phyloP scores from a whole-genome alignment of 2,888 invertebrate genomes.

The Lasioglossum pauxillum region DNA sequence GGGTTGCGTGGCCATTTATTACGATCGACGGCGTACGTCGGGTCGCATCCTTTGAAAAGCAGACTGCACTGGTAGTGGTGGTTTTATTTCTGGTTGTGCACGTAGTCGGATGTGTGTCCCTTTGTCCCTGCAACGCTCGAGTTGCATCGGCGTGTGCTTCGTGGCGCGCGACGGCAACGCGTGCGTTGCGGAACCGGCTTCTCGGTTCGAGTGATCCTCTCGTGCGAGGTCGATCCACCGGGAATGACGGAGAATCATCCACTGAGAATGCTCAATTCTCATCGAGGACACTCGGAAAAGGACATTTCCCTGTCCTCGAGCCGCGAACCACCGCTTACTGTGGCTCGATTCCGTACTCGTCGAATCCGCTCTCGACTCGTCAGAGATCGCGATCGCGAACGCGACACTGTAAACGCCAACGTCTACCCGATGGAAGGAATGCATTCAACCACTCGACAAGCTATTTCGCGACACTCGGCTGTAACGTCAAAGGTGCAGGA shows the following conservation, averaged over 20 bases:
- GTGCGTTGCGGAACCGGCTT: slow-evolving; percentile 70
- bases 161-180: slow-evolving; percentile 62
- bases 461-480: background rate
- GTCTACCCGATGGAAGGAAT: slow-evolving; percentile 2
- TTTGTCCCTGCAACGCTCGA: slow-evolving; percentile 72
- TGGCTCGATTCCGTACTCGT: background rate
- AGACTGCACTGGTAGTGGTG: slow-evolving; percentile 20
- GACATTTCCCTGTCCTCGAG: background rate
- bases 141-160: slow-evolving; percentile 64
- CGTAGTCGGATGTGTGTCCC: slow-evolving; percentile 49
- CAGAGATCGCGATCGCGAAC: background rate
- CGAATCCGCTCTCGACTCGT: background rate
- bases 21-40: background rate
- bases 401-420: background rate
- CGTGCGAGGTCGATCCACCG: slow-evolving; percentile 61
- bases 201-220: slow-evolving; percentile 58
- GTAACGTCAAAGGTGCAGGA: slow-evolving; percentile 3
- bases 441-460: background rate
- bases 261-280: slow-evolving; percentile 24
- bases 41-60: slow-evolving; percentile 1
- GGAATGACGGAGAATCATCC: slow-evolving; percentile 29
- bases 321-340: background rate
- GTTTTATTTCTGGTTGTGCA: slow-evolving; percentile 31
- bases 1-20: slow-evolving; percentile 7
- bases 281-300: background rate